A percentile compares a stretch with the other conserved stretches of the same genome.
Evolutionary conservation across 1,140 invertebrate genomes (phyloP).

Genomic region (Diachasma alloeum): DNA sequence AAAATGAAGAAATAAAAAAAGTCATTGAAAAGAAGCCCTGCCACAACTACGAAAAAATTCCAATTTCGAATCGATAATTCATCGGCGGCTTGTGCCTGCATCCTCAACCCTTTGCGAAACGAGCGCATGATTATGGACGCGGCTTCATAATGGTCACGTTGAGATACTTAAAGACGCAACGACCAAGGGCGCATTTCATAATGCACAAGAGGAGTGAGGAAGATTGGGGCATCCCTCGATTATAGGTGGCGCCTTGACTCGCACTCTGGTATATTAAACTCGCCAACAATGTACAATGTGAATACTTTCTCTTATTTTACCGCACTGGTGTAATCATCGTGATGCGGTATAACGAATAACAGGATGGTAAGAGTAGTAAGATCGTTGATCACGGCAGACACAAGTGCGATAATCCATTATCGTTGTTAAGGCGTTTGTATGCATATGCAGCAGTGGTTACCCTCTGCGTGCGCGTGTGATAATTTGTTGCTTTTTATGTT

Average conservation of each 20-base stretch:
- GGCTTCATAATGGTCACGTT: conserved; percentile 38
- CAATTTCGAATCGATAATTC: conserved; percentile 44
- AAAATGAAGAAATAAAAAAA: conserved; percentile 20
- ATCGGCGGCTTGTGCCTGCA: conserved; percentile 26
- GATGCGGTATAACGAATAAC: neutral
- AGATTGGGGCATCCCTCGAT: neutral
- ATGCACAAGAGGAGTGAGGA: neutral
- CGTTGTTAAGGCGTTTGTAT: neutral
- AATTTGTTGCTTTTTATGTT: too few relatives aligned
- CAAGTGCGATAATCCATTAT: neutral
- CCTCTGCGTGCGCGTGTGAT: too few relatives aligned
- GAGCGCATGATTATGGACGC: conserved; percentile 46
- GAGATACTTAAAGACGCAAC: conserved; percentile 25
- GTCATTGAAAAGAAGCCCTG: conserved; percentile 26
- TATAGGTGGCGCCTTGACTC: conserved; percentile 4
- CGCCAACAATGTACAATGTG: neutral
- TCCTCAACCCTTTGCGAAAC: conserved; percentile 31
- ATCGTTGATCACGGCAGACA: neutral
- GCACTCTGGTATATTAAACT: neutral
- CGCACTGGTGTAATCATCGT: neutral
- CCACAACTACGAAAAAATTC: conserved; percentile 24
- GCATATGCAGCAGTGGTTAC: neutral
- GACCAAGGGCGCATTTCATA: conserved; percentile 3
- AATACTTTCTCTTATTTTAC: neutral
- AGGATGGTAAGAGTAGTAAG: neutral